Conservation (phyloP, 2,888 invertebrate genomes). For the Trichopoda pennipes region DNA sequence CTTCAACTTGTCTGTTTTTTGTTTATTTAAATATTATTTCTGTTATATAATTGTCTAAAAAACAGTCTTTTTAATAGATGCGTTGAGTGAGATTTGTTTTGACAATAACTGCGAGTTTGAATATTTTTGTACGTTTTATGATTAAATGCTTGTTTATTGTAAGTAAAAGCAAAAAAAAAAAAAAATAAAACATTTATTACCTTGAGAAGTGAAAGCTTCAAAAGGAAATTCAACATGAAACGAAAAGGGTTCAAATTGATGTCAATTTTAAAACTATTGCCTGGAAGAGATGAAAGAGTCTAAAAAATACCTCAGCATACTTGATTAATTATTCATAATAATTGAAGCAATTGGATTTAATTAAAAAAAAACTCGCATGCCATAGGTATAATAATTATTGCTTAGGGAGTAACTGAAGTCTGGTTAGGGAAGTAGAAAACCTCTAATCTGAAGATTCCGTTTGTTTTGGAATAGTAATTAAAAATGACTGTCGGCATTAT, state of each 20-base stretch:
- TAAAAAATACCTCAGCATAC: no score
- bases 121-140: neutral
- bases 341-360: no score
- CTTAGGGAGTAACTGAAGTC: no score
- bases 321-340: no score
- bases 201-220: constrained; percentile 42
- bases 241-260: neutral
- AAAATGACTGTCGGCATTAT: no score
- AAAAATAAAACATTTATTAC: constrained; percentile 21
- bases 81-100: neutral
- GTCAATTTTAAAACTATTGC: neutral
- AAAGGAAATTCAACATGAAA: neutral
- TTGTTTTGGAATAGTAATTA: no score
- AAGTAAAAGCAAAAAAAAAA: constrained; percentile 7
- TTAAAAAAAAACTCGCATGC: no score
- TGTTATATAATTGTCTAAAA: neutral
- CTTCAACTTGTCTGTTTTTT: neutral
- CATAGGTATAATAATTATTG: no score
- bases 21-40: constrained; percentile 2
- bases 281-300: no score
- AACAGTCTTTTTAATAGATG: neutral
- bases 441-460: no score
- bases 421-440: no score
- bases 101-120: neutral
- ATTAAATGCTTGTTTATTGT: neutral